phyloP scores from a whole-genome alignment of 1,140 invertebrate genomes.

The Tetragonula clypearis region DNA sequence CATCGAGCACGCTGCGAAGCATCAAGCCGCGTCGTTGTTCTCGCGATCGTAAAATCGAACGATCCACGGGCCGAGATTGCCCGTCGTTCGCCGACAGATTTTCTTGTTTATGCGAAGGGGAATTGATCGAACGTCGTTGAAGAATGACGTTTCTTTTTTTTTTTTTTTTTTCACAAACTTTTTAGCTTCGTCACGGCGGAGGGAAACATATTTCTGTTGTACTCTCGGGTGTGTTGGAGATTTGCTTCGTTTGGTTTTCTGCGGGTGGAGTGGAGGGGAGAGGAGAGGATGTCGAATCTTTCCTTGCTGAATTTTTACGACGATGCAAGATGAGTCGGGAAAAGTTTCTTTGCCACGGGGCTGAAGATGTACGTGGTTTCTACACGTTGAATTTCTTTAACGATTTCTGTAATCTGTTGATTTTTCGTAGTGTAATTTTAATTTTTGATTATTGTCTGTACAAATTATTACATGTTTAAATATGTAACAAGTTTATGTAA shows the following conservation, averaged over 20 bases:
- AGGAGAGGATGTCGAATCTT: too few species aligned
- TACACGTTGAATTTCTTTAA: too few species aligned
- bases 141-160: background rate
- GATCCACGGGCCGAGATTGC: background rate
- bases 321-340: background rate
- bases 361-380: background rate
- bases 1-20: background rate
- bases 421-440: background rate
- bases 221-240: background rate
- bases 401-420: background rate
- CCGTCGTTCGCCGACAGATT: background rate
- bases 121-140: background rate
- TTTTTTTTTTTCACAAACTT: background rate
- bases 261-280: too few species aligned
- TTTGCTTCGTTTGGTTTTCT: background rate
- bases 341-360: background rate
- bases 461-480: background rate
- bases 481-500: too few species aligned
- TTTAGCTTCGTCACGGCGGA: background rate
- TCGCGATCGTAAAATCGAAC: constrained; percentile 17
- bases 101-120: constrained; percentile 1
- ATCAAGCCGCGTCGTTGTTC: too few species aligned
- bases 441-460: background rate
- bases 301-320: background rate
- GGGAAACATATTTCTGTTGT: background rate